phyloP scores from a whole-genome alignment of 2,797 vertebrate genomes.

The Neosilurus hyrtlii region DNA sequence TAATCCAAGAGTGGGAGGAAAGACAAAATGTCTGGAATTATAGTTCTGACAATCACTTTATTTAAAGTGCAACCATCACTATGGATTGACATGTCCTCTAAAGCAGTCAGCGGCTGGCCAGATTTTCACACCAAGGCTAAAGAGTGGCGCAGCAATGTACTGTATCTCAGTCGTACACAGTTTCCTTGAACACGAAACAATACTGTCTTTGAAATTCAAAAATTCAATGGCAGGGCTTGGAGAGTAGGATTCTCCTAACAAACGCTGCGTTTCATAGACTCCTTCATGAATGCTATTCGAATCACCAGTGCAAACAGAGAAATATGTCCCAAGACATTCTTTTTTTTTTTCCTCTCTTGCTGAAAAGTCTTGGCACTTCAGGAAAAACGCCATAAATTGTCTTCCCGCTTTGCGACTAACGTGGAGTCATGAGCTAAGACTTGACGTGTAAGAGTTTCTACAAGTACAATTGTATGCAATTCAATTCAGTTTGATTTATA shows the following conservation, averaged over 20 bases:
- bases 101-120: constrained; percentile 49
- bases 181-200: constrained; percentile 75
- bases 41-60: constrained; percentile 30
- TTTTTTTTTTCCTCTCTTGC: neutral
- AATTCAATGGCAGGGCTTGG: constrained; percentile 44
- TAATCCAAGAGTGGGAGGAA: constrained; percentile 37
- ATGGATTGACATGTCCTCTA: constrained; percentile 10
- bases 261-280: constrained; percentile 49
- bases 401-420: neutral
- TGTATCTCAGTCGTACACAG: constrained; percentile 64
- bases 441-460: neutral
- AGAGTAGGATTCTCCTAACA: constrained; percentile 47
- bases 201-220: constrained; percentile 70
- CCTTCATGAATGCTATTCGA: constrained; percentile 39
- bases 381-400: constrained; percentile 6
- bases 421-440: constrained; percentile 32
- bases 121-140: constrained; percentile 59
- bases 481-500: constrained; percentile 14
- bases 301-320: constrained; percentile 34
- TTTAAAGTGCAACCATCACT: constrained; percentile 37
- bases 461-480: neutral
- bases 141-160: constrained; percentile 64
- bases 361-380: constrained; percentile 32
- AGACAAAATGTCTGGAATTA: constrained; percentile 41
- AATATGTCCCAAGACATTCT: constrained; percentile 28